A percentile compares a stretch with the other conserved stretches of the same genome.
Conservation (phyloP, 2,113 vertebrate species). For the Illadopsis cleaveri region DNA sequence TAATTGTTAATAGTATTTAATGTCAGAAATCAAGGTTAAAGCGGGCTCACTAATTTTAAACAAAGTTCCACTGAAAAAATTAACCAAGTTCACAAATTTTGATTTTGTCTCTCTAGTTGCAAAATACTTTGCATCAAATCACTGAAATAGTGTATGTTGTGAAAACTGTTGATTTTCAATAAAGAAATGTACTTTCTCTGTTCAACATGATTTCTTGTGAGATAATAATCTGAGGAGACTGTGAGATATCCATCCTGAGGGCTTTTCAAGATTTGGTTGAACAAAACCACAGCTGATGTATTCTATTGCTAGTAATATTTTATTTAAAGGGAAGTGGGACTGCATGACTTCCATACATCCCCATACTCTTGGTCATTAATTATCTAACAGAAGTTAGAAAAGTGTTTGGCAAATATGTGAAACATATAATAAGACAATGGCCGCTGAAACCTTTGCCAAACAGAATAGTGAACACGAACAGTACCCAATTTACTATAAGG, state of each 20-base stretch:
- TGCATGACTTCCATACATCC: background rate
- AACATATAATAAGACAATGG: background rate
- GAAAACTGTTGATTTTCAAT: background rate
- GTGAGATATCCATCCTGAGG: background rate
- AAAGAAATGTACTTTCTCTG: background rate
- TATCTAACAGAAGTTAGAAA: background rate
- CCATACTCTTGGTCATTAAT: background rate
- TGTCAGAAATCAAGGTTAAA: background rate
- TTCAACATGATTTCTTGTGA: background rate
- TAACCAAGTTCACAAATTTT: background rate
- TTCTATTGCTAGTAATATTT: background rate
- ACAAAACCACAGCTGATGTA: background rate
- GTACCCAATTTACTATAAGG: background rate
- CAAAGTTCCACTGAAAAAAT: background rate
- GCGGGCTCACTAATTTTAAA: background rate
- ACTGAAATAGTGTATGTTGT: background rate
- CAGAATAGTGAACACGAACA: background rate
- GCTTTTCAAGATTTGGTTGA: background rate
- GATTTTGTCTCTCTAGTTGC: background rate
- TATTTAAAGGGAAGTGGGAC: background rate
- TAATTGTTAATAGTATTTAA: background rate
- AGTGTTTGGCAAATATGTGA: background rate
- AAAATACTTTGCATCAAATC: background rate
- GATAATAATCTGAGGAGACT: background rate
- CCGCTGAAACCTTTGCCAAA: background rate